Percentiles rank a stretch among this genome's conserved stretches.
These are phyloP conservation scores for Chloroceryle amazona DNA, from an alignment of 2,797 vertebrate genomes.

Conservation along the genomic window DNA sequence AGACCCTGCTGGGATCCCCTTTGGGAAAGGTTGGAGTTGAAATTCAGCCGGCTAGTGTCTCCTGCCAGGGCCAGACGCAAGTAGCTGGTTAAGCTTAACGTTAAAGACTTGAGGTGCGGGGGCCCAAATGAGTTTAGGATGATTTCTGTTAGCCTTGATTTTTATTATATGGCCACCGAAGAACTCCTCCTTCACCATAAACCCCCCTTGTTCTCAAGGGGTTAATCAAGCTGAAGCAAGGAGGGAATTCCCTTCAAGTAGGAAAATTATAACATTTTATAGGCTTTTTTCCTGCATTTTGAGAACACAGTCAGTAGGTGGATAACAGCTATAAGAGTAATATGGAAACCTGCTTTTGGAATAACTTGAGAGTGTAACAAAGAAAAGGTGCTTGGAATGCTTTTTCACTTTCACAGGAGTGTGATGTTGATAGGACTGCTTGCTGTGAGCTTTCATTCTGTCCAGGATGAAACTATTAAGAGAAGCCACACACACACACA, in stretches of 20 bases:
- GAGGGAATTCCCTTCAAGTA: background rate
- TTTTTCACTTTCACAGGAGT: conserved; percentile 29
- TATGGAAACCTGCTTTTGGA: background rate
- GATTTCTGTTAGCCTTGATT: background rate
- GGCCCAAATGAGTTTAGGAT: background rate
- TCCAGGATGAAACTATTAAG: conserved; percentile 45
- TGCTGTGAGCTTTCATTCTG: conserved; percentile 57
- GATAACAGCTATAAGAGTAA: background rate
- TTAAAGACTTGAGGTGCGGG: background rate
- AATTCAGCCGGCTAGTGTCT: background rate
- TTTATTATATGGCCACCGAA: background rate
- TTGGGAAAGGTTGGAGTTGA: background rate
- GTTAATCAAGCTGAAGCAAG: background rate
- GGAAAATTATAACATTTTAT: background rate
- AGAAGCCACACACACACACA: background rate
- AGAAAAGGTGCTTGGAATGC: background rate
- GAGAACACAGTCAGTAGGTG: background rate
- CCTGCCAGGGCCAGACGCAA: background rate
- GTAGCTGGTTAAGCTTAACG: background rate
- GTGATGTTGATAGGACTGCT: conserved; percentile 47
- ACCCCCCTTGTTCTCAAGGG: background rate
- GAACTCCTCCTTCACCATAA: background rate
- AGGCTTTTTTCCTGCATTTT: background rate
- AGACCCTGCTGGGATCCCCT: background rate
- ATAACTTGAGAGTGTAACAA: background rate